phyloP scores from a whole-genome alignment of 2,113 vertebrate species.

The Ginglymostoma cirratum region DNA sequence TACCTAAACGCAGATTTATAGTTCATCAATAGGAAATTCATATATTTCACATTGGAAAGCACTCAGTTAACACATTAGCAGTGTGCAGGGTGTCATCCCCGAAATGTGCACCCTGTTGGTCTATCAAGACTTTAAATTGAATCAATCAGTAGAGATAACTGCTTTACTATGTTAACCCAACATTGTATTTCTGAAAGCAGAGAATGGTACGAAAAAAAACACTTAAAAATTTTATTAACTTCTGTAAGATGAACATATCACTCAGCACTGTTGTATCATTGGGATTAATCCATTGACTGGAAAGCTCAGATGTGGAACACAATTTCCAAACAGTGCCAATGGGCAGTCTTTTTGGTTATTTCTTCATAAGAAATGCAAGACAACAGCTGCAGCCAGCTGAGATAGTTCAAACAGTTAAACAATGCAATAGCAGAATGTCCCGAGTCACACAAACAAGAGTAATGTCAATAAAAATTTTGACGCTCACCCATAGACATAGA shows the following conservation, averaged over 20 bases:
- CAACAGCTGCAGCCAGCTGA: no score
- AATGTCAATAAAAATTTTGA: no score
- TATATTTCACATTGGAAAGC: not conserved
- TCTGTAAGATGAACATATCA: not conserved
- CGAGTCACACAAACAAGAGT: no score
- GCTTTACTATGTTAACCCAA: not conserved
- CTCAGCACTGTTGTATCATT: not conserved
- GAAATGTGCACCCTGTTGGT: not conserved
- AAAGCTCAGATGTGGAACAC: not conserved
- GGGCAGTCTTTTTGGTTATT: not conserved
- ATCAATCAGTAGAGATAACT: not conserved
- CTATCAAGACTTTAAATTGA: not conserved
- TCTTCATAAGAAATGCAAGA: not conserved
- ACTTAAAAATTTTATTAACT: not conserved
- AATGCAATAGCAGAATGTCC: no score
- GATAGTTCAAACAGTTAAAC: no score
- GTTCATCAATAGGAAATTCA: not conserved
- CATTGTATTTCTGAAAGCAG: not conserved
- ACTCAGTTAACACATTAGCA: not conserved
- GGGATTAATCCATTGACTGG: not conserved
- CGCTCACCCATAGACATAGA: no score
- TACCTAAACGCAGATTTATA: not conserved
- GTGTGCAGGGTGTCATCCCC: not conserved
- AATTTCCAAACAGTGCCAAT: not conserved
- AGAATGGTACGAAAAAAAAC: no score